Evolutionary conservation across 2,797 vertebrate species (phyloP).

Genomic region (Choloepus didactylus): DNA sequence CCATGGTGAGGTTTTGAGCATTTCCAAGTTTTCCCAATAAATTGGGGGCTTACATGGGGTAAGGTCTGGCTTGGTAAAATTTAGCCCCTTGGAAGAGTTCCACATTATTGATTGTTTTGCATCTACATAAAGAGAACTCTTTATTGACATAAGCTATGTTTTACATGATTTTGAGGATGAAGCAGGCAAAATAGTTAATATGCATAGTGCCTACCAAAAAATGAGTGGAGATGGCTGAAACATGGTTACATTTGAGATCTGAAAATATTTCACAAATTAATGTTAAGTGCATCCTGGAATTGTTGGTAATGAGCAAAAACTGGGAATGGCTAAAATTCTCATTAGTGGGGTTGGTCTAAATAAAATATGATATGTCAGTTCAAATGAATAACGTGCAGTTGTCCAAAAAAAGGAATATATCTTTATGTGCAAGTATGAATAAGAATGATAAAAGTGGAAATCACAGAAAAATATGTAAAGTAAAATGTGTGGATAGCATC

Average conservation of each 20-base stretch:
- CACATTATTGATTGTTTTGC: background rate
- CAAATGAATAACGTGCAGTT: background rate
- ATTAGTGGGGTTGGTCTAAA: background rate
- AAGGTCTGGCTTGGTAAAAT: background rate
- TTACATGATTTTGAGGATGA: constrained; percentile 13
- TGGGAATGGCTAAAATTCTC: background rate
- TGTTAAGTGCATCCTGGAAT: background rate
- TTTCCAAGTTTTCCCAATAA: constrained; percentile 2
- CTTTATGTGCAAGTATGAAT: background rate
- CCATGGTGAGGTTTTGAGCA: background rate
- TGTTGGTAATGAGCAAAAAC: background rate
- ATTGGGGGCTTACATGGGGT: background rate
- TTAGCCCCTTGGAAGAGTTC: background rate
- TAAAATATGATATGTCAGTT: background rate
- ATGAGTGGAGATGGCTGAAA: background rate
- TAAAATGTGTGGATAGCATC: background rate
- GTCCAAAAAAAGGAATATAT: background rate
- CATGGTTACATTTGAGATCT: constrained; percentile 22
- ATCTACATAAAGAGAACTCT: background rate
- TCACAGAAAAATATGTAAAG: background rate
- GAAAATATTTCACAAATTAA: constrained; percentile 6
- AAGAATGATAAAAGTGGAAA: background rate
- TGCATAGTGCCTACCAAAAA: background rate
- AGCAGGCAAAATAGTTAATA: background rate
- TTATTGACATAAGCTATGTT: background rate